Evolutionary conservation across 2,888 invertebrate species (phyloP).

Genomic region (Charanyca ferruginea): DNA sequence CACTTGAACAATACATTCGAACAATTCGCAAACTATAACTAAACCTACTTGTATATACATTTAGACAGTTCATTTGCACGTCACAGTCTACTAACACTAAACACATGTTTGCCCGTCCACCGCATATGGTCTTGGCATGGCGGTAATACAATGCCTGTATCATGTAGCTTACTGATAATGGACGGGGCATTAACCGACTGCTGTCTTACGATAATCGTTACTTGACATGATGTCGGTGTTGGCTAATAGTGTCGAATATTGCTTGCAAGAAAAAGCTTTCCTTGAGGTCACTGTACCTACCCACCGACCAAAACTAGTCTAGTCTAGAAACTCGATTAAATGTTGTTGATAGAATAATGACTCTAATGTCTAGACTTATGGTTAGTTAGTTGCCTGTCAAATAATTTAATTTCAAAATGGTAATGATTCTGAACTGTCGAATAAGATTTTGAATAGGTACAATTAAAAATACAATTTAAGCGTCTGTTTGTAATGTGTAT

Average conservation of each 20-base stretch:
- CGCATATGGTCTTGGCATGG: neutral
- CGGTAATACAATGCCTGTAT: slow-evolving; percentile 23
- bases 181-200: slow-evolving; percentile 15
- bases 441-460: too few species aligned
- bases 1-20: too few species aligned
- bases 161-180: slow-evolving; percentile 18
- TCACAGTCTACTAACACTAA: neutral
- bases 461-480: too few species aligned
- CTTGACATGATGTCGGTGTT: neutral
- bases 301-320: too few species aligned
- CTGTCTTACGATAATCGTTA: neutral
- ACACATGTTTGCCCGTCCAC: slow-evolving; percentile 6
- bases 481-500: too few species aligned
- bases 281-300: neutral
- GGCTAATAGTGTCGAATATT: neutral
- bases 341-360: too few species aligned
- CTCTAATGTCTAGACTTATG: too few species aligned
- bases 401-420: too few species aligned
- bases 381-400: too few species aligned
- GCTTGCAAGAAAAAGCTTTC: neutral
- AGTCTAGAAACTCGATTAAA: too few species aligned
- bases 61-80: neutral
- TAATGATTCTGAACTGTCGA: too few species aligned
- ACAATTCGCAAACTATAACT: too few species aligned
- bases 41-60: neutral